A percentile compares a stretch with the other conserved stretches of the same genome.
Conservation (phyloP, 2,888 invertebrate genomes). For the Macrophya alboannulata region DNA sequence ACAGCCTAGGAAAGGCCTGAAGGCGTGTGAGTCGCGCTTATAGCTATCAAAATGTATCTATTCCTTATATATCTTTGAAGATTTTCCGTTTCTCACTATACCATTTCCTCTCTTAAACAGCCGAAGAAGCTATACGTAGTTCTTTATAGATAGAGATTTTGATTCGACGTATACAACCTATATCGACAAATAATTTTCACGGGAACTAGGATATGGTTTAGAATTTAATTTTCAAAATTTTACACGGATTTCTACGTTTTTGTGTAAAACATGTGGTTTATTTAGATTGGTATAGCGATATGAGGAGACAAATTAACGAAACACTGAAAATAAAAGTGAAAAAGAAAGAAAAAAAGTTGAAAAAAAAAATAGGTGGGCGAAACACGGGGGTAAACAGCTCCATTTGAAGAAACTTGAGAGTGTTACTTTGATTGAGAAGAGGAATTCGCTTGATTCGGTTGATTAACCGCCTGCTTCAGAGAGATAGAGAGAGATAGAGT, state of each 20-base stretch:
- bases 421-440: slow-evolving; percentile 56
- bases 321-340: not conserved
- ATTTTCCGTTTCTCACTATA: not conserved
- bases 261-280: not conserved
- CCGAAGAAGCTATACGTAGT: not conserved
- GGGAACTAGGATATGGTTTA: not conserved
- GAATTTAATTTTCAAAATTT: slow-evolving; percentile 21
- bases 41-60: slow-evolving; percentile 1
- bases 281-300: not conserved
- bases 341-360: not conserved
- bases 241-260: not conserved
- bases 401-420: slow-evolving; percentile 23
- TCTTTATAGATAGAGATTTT: slow-evolving; percentile 40
- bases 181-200: slow-evolving; percentile 46
- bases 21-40: not conserved
- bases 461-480: slow-evolving; percentile 56
- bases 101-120: not conserved
- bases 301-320: slow-evolving; percentile 9
- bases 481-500: slow-evolving; percentile 14
- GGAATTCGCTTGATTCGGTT: slow-evolving; percentile 53
- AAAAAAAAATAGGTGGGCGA: not conserved
- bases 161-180: not conserved
- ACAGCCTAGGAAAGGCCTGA: not conserved
- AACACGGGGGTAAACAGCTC: slow-evolving; percentile 19
- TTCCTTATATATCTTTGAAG: not conserved